Conservation (phyloP, 92 coral and sea anemone genomes). For the Porites lobata region DNA sequence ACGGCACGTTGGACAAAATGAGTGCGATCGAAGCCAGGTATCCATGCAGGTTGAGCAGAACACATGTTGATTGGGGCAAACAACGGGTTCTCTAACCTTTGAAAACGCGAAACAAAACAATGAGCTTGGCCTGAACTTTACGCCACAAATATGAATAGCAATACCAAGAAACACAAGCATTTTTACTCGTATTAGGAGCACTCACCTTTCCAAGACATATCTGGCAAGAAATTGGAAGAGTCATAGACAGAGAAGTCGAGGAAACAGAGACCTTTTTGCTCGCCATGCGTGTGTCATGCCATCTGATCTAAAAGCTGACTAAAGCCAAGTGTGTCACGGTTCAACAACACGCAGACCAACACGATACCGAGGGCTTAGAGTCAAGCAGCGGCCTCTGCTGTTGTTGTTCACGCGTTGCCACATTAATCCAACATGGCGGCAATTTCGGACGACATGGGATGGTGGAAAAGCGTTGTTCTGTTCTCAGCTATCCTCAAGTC, state of each 20-base stretch:
- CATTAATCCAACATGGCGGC: slow-evolving; percentile 87
- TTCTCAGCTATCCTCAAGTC: slow-evolving; percentile 87
- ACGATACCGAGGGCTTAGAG: neutral
- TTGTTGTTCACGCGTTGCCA: slow-evolving; percentile 18
- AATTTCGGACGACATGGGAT: slow-evolving; percentile 49
- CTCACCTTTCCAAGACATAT: slow-evolving; percentile 98
- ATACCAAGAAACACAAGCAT: neutral
- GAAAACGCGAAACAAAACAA: neutral
- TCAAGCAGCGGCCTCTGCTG: neutral
- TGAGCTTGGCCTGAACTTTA: neutral
- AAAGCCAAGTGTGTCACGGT: slow-evolving; percentile 21
- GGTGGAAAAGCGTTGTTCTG: slow-evolving; percentile 78
- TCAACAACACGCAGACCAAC: neutral
- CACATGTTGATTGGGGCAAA: slow-evolving; percentile 98
- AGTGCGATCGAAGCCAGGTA: slow-evolving; percentile 90
- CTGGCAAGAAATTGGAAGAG: slow-evolving; percentile 98
- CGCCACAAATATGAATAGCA: neutral
- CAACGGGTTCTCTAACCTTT: slow-evolving; percentile 98
- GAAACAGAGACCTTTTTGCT: slow-evolving; percentile 67
- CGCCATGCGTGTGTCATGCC: slow-evolving; percentile 56
- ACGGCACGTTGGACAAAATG: slow-evolving; percentile 97
- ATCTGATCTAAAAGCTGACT: slow-evolving; percentile 12
- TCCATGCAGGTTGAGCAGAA: slow-evolving; percentile 98
- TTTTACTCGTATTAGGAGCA: neutral
- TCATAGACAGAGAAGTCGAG: slow-evolving; percentile 88